Base-by-base conservation (phyloP, 2,888 invertebrate genomes). In the Pristionchus fissidentatus region DNA sequence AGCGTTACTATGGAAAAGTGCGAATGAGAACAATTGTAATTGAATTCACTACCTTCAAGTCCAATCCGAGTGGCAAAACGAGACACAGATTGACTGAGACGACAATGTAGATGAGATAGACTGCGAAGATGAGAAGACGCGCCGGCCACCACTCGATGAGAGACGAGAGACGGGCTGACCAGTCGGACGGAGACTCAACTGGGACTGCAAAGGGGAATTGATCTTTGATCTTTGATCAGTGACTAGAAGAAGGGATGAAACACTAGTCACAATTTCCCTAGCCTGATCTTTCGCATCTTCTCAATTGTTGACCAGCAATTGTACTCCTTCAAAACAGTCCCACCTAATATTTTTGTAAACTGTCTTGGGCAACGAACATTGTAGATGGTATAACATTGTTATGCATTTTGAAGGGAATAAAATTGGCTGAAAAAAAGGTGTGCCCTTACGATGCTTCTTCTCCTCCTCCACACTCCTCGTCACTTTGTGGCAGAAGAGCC, bases 61-160 rank as follows among this genome's bases (percentile, higher is more conserved):
- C 89, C 1, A 89, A 52, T 15, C 91, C 91, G 0, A 92, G 84
- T 15, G 90, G 90, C 5, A 92, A 83, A 7, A 35, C 22, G 32
- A 85, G 57, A 0, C 90, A 70, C 41, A 84, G 88, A 79, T 87
- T 87, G 8, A 87, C 78, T n/a, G 96, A 96, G 0, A 96, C 96
- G 0, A 95, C 95, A 49, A 97, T 93, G 91, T 97, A 97, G 0
- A 94, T 93, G 29, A 95, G 94, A 92, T 97, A 97, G 22, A 95
- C 93, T 0, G 95, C 88, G 55, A 96, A 95, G 41, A 96, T 95
- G 7, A 96, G 52, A 4, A 87, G 57, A 41, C 84, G 77, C 15
- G 84, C 32, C 13, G 84, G 66, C 84, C 84, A 84, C n/a, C 75
- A 26, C 8, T 79, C 62, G 49, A 75, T 43, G 81, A 79, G 52